Base-by-base conservation (phyloP, 1,140 invertebrate species). In the Mizuhopecten yessoensis region DNA sequence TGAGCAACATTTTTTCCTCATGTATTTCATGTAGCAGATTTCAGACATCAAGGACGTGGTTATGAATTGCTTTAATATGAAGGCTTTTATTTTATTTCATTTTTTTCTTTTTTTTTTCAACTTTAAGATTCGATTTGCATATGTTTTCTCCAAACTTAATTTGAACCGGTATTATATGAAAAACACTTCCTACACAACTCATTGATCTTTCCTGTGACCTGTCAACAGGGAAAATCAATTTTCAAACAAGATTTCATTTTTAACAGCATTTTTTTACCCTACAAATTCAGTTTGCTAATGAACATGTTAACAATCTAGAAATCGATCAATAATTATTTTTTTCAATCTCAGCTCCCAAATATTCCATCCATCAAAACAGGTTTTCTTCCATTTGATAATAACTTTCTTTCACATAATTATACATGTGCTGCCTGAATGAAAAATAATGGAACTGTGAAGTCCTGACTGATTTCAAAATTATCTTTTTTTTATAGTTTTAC, bases 361-460 rank as follows among this genome's bases (percentile, higher is more conserved):
- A 75, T 75, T 75, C 57, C 57, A 75, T 75, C n/a, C 23, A 75
- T 75, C 57, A 75, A 75, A 75, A 75, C n/a, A 75, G 5, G 29
- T 75, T 75, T 75, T 75, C 57, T 75, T n/a, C 3, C 57, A 75
- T 75, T n/a, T 75, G 57, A 29, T 75, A 29, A 75, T n/a, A 75
- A 75, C 29, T 75, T 75, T 75, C 57, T 75, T 75, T 75, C 57
- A 75, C n/a, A 75, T 75, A 75, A 75, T 75, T 75, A 75, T 29
- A 75, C 23, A n/a, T 75, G 57, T 75, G 57, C 57, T 75, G 57
- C 29, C 57, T 75, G 57, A 75, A 75, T 75, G 57, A 75, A 29
- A 75, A 75, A 75, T 75, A 29, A 75, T 29, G n/a, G 5, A 75
- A 75, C 23, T 75, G 23, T 45, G 42, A 45, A 45, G 42, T 45